Base-by-base conservation (phyloP, 2,888 invertebrate species). In the Agelastica alni region DNA sequence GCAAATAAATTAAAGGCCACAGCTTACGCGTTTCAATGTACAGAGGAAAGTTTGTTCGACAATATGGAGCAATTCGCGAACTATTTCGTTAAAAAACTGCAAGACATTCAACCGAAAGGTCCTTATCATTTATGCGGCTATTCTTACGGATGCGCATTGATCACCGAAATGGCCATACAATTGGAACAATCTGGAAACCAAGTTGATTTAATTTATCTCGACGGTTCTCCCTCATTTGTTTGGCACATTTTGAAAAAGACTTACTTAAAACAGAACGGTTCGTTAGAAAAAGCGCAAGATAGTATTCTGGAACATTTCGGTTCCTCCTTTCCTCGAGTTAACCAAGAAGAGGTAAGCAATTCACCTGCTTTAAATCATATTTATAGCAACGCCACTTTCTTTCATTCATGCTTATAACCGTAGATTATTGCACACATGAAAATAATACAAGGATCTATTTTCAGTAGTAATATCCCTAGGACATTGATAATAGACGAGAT, bases 41-140 rank as follows among this genome's bases (percentile, higher is more conserved):
- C 56, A 3, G 30, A 32, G 37, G 53, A 56, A 0, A 22, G 30
- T 3, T 37, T 57, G 7, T 48, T 32, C 14, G 57, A 58, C n/a
- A 52, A 30, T 39, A 48, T 65, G 10, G 16, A 43, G 10, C 51
- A 48, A 1, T 46, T 47, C 9, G 61, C 62, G 0, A 36, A 6
- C 7, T 45, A 51, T 34, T 61, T 55, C 20, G 18, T 58, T 18
- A 31, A 54, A 17, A 28, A 41, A 17, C 34, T 63, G 1, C 58
- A 43, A 31, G 31, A 13, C 1, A 53, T 60, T 7, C 63, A 62
- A 49, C 46, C 51, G 1, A 32, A 39, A 7, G 65, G 65, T 1
- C 63, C 65, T 3, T 65, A 65, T 41, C 31, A 47, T 22, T 18
- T 65, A 6, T 61, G 61, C 28, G 65, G 63, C 2, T 65, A 64